phyloP scores from a whole-genome alignment of 2,888 invertebrate species.

The Limnephilus lunatus region DNA sequence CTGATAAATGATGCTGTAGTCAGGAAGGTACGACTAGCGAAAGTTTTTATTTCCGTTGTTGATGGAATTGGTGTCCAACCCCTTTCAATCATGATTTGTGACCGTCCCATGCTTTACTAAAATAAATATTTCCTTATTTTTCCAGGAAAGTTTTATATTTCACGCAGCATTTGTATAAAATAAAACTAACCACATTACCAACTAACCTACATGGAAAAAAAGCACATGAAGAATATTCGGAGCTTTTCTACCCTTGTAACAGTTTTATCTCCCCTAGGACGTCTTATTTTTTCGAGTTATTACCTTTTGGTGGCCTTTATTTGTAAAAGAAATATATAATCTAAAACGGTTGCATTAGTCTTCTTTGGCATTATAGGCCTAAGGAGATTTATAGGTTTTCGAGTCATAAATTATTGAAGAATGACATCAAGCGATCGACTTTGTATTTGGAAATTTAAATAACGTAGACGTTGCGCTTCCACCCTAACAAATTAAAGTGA shows the following conservation, averaged over 20 bases:
- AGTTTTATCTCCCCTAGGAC: neutral
- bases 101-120: neutral
- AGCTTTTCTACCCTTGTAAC: conserved; percentile 1
- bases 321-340: neutral
- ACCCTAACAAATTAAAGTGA: neutral
- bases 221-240: neutral
- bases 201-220: neutral
- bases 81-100: neutral
- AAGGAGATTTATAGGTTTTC: conserved; percentile 8
- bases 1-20: neutral
- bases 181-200: neutral
- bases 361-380: neutral
- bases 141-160: neutral
- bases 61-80: neutral
- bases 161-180: neutral
- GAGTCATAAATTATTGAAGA: neutral
- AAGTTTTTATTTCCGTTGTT: neutral
- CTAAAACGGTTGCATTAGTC: neutral
- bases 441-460: neutral
- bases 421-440: neutral
- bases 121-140: neutral
- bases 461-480: neutral
- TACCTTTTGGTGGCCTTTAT: neutral
- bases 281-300: conserved; percentile 3
- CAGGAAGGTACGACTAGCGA: neutral